Base-by-base conservation (phyloP, 1,140 invertebrate species). In the Papilio helenus region DNA sequence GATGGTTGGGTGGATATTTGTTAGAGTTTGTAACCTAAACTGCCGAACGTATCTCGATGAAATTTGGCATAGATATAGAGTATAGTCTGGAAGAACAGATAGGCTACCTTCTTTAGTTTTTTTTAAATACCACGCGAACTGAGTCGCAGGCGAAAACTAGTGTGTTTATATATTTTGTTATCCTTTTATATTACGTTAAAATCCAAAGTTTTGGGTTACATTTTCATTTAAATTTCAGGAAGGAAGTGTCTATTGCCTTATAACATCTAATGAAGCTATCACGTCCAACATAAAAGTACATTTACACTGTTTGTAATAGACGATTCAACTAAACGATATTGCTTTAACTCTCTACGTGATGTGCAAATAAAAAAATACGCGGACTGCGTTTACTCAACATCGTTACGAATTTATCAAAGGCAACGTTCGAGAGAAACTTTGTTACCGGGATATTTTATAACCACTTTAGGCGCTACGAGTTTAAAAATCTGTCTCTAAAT, bases 301-400 rank as follows among this genome's bases (percentile, higher is more conserved):
- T 77, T 77, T 65, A 77, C 76, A 77, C 51, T 61, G 51, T 77
- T 74, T 44, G 12, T 61, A 77, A 61, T 77, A 77, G 76, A 77
- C 76, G 55, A 77, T 77, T 77, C 76, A 34, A 61, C 76, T 77
- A 77, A 77, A 77, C 76, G 76, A 77, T 77, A 77, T 77, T 61
- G 76, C 76, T 77, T 61, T 58, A 77, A 61, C 76, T 34, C 39
- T 55, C 34, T 61, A 58, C 76, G 76, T 77, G 55, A 77, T 77
- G 76, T 61, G 51, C 76, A 77, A 77, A 77, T 77, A 61, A 77
- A 77, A 61, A 77, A 77, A 77, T 61, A 76, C 74, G 34, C 55
- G 51, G 76, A 77, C 76, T 77, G 76, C 55, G 76, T 77, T 77
- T 77, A 61, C 73, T 34, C 46, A 76, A 76, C 26, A 76, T 76